phyloP scores from a whole-genome alignment of 1,140 invertebrate species.

The Pseudomyrmex dendroicus region DNA sequence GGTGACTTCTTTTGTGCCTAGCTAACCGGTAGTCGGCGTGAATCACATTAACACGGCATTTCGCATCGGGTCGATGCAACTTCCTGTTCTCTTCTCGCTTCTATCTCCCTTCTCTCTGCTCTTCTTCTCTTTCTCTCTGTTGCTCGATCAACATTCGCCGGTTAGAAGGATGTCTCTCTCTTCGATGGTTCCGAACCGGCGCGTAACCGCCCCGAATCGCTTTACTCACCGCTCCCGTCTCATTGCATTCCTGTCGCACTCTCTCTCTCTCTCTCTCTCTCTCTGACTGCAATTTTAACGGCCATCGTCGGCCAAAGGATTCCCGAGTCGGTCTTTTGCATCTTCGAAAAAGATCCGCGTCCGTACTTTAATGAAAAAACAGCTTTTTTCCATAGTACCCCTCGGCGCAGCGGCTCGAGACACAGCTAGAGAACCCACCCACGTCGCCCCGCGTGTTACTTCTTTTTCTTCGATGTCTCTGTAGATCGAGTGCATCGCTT shows the following conservation, averaged over 20 bases:
- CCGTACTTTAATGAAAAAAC: constrained; percentile 70
- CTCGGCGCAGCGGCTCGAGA: constrained; percentile 39
- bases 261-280: background rate
- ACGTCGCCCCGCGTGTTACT: background rate
- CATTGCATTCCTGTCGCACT: constrained; percentile 51
- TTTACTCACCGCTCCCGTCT: constrained; percentile 60
- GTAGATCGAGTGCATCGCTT: background rate
- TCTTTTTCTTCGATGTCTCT: constrained; percentile 31
- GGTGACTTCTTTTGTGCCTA: constrained; percentile 64
- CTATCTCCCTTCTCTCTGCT: too few relatives aligned
- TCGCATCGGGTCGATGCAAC: constrained; percentile 61
- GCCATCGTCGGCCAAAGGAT: constrained; percentile 68
- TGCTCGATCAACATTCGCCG: constrained; percentile 48
- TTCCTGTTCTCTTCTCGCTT: constrained; percentile 31
- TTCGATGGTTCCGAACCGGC: background rate
- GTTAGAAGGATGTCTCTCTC: background rate
- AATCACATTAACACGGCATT: constrained; percentile 73
- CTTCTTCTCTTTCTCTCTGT: constrained; percentile 14
- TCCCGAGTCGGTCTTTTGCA: constrained; percentile 68
- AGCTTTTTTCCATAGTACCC: constrained; percentile 52
- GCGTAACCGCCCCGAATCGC: constrained; percentile 15
- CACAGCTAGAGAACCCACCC: background rate
- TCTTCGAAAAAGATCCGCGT: constrained; percentile 71
- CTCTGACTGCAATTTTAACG: constrained; percentile 63
- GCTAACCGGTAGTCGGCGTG: constrained; percentile 62